Conservation (phyloP, 2,888 invertebrate genomes). For the Scrobipalpa costella region DNA sequence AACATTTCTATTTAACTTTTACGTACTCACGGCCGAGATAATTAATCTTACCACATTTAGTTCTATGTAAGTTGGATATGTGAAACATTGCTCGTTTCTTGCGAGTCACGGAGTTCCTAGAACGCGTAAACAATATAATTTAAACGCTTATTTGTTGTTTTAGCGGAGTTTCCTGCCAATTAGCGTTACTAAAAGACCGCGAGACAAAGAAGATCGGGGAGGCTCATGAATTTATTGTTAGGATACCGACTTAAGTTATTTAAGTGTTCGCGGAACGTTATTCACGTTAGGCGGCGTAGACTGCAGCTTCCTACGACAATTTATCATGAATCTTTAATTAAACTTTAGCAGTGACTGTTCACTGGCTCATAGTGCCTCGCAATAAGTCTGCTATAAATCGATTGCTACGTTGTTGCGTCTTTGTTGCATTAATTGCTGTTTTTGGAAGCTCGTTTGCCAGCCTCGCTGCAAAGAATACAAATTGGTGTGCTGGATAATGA, state of each 20-base stretch:
- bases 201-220: constrained; percentile 64
- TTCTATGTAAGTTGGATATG: constrained; percentile 19
- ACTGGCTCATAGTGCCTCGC: constrained; percentile 64
- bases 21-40: constrained; percentile 22
- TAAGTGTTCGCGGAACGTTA: constrained; percentile 72
- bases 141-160: constrained; percentile 57
- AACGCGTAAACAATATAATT: constrained; percentile 20
- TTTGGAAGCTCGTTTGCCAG: constrained; percentile 26
- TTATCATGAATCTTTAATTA: constrained; percentile 82
- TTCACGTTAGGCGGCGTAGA: constrained; percentile 72
- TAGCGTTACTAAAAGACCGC: constrained; percentile 65
- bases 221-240: constrained; percentile 77
- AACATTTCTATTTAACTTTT: constrained; percentile 30
- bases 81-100: constrained; percentile 21
- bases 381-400: constrained; percentile 50
- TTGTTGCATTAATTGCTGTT: constrained; percentile 44
- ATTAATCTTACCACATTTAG: constrained; percentile 28
- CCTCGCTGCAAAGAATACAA: constrained; percentile 19
- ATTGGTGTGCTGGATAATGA: constrained; percentile 5
- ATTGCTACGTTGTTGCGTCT: constrained; percentile 35
- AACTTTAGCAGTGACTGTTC: constrained; percentile 75
- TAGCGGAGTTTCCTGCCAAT: constrained; percentile 73
- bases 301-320: constrained; percentile 78
- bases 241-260: constrained; percentile 75
- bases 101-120: constrained; percentile 14